These are phyloP conservation scores for Myotis daubentonii DNA, from an alignment of 2,797 vertebrate genomes.

Conservation along the genomic window DNA sequence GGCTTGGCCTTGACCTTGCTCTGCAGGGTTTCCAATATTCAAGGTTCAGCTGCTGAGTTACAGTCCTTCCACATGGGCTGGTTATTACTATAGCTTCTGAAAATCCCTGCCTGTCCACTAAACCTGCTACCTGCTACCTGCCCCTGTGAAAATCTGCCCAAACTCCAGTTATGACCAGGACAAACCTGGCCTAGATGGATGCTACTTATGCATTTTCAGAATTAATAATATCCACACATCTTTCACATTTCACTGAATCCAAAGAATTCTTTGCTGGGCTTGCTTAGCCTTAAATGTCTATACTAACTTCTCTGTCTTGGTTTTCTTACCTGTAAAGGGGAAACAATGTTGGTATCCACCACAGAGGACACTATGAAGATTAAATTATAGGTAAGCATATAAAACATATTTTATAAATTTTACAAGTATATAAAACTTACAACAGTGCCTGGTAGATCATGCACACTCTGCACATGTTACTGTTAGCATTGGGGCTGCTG, in stretches of 20 bases:
- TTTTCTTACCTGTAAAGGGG: constrained; percentile 8
- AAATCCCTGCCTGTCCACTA: background rate
- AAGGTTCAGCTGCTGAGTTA: background rate
- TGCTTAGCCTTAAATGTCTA: background rate
- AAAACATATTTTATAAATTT: background rate
- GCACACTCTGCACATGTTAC: background rate
- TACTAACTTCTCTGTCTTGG: background rate
- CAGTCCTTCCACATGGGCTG: background rate
- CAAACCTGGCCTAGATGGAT: background rate
- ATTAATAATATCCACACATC: background rate
- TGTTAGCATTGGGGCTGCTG: background rate
- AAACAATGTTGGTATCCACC: background rate
- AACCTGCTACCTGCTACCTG: background rate
- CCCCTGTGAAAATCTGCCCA: background rate
- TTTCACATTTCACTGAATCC: background rate
- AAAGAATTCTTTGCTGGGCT: background rate
- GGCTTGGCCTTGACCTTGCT: background rate
- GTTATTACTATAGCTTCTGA: background rate
- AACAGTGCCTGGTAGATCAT: background rate
- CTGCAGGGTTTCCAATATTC: background rate
- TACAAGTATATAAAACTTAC: background rate
- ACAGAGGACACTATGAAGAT: background rate
- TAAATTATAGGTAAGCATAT: background rate
- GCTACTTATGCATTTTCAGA: background rate
- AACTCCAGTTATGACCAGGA: background rate